Conservation (phyloP, 2,797 vertebrate genomes). For the Petrocephalus schoutedeni region DNA sequence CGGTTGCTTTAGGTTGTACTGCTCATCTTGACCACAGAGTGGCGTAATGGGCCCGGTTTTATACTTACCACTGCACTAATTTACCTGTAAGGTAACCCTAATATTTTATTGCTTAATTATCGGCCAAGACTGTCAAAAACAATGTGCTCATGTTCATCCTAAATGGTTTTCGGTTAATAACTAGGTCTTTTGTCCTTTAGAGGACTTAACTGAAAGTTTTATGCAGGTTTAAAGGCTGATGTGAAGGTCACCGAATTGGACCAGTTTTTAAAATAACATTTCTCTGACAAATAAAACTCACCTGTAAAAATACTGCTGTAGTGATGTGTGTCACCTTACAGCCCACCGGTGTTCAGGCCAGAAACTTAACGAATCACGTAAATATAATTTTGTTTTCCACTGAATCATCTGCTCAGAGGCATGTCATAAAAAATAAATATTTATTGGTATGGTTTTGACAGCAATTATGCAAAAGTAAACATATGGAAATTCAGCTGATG, state of each 20-base stretch:
- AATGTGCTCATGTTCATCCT: neutral
- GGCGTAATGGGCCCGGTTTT: neutral
- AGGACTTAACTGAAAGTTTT: neutral
- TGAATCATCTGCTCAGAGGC: neutral
- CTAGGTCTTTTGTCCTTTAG: neutral
- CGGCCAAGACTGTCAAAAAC: neutral
- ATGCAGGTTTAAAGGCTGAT: neutral
- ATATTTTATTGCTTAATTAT: neutral
- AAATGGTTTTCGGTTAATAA: neutral
- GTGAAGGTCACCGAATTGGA: neutral
- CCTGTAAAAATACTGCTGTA: neutral
- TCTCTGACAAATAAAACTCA: conserved; percentile 8
- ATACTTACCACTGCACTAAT: neutral
- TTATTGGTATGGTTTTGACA: conserved; percentile 20
- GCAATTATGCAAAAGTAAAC: conserved; percentile 9
- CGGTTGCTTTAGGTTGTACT: neutral
- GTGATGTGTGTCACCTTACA: neutral
- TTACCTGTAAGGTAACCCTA: neutral
- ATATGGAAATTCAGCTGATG: neutral
- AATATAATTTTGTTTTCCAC: neutral
- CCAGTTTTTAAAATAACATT: neutral
- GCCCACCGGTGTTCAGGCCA: neutral
- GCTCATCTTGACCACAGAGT: neutral
- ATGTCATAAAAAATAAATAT: conserved; percentile 28
- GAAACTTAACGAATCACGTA: neutral